Conservation (phyloP, 2,797 vertebrate species). For the Scyliorhinus canicula region DNA sequence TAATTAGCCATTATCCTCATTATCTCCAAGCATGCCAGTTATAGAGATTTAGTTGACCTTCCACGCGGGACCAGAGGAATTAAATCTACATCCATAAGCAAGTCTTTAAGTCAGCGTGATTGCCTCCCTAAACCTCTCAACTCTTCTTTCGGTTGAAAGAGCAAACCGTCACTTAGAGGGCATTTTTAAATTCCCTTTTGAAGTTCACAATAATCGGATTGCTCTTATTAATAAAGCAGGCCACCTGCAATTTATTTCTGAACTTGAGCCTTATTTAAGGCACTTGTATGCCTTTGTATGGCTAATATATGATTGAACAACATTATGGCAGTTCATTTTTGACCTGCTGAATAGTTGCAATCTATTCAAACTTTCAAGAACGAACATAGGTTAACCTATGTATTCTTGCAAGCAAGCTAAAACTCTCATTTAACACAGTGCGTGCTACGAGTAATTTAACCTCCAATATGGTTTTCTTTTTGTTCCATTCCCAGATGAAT, state of each 20-base stretch:
- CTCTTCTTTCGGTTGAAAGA: neutral
- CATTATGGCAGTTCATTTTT: slow-evolving; percentile 18
- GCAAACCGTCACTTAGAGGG: neutral
- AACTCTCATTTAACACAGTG: neutral
- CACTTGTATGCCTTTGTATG: neutral
- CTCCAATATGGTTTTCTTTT: neutral
- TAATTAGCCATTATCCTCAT: neutral
- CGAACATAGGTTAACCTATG: neutral
- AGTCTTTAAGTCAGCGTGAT: neutral
- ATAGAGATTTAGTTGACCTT: neutral
- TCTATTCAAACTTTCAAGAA: neutral
- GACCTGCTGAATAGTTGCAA: neutral
- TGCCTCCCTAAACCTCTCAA: neutral
- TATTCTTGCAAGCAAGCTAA: neutral
- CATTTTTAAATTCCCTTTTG: neutral
- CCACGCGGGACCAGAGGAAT: too few species aligned
- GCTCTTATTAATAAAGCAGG: neutral
- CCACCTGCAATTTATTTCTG: neutral
- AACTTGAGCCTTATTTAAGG: neutral
- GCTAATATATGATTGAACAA: neutral
- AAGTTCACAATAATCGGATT: neutral
- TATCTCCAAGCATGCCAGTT: neutral
- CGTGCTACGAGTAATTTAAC: neutral
- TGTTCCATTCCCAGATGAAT: neutral
- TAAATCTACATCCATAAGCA: too few species aligned